Evolutionary conservation across 2,113 vertebrate species (phyloP), one percentile per base, ranked within the genome.

Genomic region (Ameiurus melas): DNA sequence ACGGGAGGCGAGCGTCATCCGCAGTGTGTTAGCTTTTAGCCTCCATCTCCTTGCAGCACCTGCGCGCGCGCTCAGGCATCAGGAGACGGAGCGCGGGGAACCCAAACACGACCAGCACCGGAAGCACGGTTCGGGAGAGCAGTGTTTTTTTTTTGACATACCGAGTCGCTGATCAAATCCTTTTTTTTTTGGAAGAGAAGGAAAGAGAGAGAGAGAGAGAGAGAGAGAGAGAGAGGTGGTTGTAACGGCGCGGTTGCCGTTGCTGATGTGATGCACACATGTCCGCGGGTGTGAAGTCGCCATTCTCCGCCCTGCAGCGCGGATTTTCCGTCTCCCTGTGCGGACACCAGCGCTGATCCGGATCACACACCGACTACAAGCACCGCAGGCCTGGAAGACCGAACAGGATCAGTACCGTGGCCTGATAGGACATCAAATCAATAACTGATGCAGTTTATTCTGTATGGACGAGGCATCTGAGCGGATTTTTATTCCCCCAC

Each of bases 1-100:
- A 90, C 92, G 86, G 84, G 84, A 85, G 64, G 87, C 82, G 93
- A 93, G 94, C 94, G 93, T 94, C 93, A 95, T 95, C 94, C 92
- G 94, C 94, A 95, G 94, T 94, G 92, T 92, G 90, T 75, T 88
- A 86, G 91, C 91, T 86, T 58, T 36, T 89, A 92, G 89, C 85
- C 88, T 89, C 73, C 90, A 87, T 90, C 79, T 93, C 92, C 92
- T 93, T 94, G 93, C 94, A 92, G 92, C 95, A 94, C 47, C 84
- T 71, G 84, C 84, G 90, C 80, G 80, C n/a, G n/a, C 80, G 57
- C 80, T 82, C 80, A 82, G 80, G 57, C 80, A 39, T 22, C 55
- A 62, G 58, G 33, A 62, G 55, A 83, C 33, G 33, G 57, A 27
- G 57, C 57, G 80, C 80, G 22, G 43, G 33, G 33, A 83, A 83